Conservation (phyloP, 2,113 vertebrate genomes). For the Poecilia latipinna region DNA sequence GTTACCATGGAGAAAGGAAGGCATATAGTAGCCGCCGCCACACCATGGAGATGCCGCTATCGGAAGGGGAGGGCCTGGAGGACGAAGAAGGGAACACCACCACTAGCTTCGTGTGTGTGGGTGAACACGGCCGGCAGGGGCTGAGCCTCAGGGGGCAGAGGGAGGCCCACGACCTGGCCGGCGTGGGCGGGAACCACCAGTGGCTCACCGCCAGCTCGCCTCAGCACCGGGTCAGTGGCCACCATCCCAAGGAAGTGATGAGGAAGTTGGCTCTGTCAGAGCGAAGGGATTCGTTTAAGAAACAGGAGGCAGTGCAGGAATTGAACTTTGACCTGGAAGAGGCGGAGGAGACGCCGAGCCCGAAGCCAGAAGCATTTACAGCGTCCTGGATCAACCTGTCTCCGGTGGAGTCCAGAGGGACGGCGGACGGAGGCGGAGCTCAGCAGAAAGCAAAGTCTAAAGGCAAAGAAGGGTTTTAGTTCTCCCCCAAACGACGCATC, state of each 20-base stretch:
- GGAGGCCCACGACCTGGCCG: slow-evolving; percentile 58
- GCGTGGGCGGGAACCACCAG: slow-evolving; percentile 60
- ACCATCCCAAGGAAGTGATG: slow-evolving; percentile 84
- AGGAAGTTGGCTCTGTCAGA: slow-evolving; percentile 89
- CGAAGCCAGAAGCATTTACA: slow-evolving; percentile 38
- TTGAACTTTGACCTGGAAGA: slow-evolving; percentile 83
- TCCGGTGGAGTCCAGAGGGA: slow-evolving; percentile 21
- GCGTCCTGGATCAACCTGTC: slow-evolving; percentile 71
- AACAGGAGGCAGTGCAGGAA: slow-evolving; percentile 93
- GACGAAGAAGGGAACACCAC: slow-evolving; percentile 58
- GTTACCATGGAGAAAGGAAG: slow-evolving; percentile 81
- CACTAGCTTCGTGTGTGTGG: slow-evolving; percentile 69
- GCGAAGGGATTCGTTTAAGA: slow-evolving; percentile 93
- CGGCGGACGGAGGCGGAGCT: slow-evolving; percentile 40
- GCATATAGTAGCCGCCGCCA: slow-evolving; percentile 73
- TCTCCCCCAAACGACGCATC: neutral
- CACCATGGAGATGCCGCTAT: slow-evolving; percentile 76
- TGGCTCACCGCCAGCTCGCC: slow-evolving; percentile 23
- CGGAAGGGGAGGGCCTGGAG: slow-evolving; percentile 72
- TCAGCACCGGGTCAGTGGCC: slow-evolving; percentile 56
- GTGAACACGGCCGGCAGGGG: slow-evolving; percentile 76
- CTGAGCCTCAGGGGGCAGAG: slow-evolving; percentile 64
- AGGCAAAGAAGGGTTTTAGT: slow-evolving; percentile 67
- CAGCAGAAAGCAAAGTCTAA: slow-evolving; percentile 79
- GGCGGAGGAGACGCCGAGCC: slow-evolving; percentile 13